Evolutionary conservation across 2,797 vertebrate species (phyloP).

Genomic region (Tokudaia tokunoshimensis): DNA sequence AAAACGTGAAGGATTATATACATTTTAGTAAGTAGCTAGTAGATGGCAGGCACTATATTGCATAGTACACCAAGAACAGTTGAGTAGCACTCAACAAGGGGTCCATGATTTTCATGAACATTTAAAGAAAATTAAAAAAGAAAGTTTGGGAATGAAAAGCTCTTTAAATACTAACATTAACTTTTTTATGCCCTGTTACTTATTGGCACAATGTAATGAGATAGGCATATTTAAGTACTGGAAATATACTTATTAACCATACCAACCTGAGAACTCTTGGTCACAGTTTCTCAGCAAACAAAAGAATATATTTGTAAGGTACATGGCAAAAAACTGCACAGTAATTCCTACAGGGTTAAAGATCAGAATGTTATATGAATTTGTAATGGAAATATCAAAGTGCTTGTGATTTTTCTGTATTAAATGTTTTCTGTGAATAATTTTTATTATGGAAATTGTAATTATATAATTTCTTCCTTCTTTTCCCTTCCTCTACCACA

Average conservation of each 20-base stretch:
- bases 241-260: not conserved
- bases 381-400: not conserved
- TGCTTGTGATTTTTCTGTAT: not conserved
- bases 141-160: not conserved
- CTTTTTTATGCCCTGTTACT: not conserved
- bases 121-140: not conserved
- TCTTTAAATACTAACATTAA: not conserved
- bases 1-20: not conserved
- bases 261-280: not conserved
- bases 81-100: not conserved
- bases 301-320: not conserved
- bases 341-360: not conserved
- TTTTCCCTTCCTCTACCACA: not conserved
- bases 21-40: not conserved
- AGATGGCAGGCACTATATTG: accelerated
- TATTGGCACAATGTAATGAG: not conserved
- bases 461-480: not conserved
- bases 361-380: not conserved
- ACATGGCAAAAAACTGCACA: not conserved
- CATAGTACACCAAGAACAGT: accelerated
- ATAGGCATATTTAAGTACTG: not conserved
- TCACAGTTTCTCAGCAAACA: not conserved
- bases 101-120: not conserved
- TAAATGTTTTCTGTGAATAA: not conserved
- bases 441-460: not conserved